phyloP scores from a whole-genome alignment of 2,888 invertebrate genomes.

The Tortrix viridana region DNA sequence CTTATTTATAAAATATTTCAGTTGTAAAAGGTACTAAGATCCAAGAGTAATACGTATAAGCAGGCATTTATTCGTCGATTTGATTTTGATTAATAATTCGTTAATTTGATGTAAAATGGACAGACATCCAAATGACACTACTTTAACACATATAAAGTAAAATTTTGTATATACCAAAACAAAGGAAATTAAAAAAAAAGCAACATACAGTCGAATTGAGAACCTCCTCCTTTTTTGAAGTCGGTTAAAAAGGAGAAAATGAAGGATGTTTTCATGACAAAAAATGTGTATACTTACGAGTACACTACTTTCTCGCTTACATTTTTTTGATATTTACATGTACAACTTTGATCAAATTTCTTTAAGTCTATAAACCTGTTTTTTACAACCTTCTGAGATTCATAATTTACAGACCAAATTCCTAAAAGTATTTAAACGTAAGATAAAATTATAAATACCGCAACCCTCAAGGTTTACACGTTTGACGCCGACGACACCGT shows the following conservation, averaged over 20 bases:
- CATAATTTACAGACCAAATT: constrained; percentile 3
- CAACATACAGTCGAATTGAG: too few relatives aligned
- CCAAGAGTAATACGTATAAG: too few relatives aligned
- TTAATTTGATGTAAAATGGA: constrained; percentile 30
- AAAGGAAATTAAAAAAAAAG: too few relatives aligned
- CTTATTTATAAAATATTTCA: too few relatives aligned
- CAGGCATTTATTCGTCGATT: not conserved
- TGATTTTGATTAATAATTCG: not conserved
- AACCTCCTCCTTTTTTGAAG: too few relatives aligned
- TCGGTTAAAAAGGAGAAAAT: too few relatives aligned
- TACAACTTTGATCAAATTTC: not conserved
- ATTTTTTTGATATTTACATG: not conserved
- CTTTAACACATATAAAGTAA: not conserved
- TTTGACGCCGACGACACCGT: not conserved
- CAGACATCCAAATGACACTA: constrained; percentile 36
- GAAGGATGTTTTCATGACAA: not conserved
- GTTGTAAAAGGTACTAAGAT: too few relatives aligned
- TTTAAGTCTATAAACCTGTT: not conserved
- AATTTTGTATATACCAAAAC: not conserved
- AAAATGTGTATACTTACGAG: not conserved
- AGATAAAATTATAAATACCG: constrained; percentile 8
- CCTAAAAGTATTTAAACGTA: not conserved
- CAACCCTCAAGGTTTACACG: not conserved
- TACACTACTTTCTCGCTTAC: not conserved
- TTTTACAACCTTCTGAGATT: constrained; percentile 31